A percentile compares a stretch with the other conserved stretches of the same genome.
Conservation (phyloP, 53 echinoderm and acorn worm genomes). For the Holothuria scabra region DNA sequence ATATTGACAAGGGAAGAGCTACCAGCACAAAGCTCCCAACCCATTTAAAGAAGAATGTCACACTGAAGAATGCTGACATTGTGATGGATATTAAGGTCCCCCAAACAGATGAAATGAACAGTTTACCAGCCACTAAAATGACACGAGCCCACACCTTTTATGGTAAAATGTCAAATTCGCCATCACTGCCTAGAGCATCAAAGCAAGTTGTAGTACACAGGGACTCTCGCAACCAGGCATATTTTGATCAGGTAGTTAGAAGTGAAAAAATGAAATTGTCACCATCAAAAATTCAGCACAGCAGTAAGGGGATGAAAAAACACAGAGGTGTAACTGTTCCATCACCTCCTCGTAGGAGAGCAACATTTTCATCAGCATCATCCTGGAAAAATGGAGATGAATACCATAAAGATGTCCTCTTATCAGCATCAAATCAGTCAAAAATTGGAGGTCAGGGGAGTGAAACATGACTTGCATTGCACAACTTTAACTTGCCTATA, state of each 20-base stretch:
- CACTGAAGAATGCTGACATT: slow-evolving; percentile 9
- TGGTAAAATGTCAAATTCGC: slow-evolving; percentile 11
- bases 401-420: not conserved
- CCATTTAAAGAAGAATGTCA: not conserved
- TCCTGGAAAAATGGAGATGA: slow-evolving; percentile 33
- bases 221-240: not conserved
- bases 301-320: not conserved
- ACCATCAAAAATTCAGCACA: not conserved
- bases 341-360: slow-evolving; percentile 17
- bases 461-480: not conserved
- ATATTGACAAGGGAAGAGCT: not conserved
- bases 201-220: too few species aligned
- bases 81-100: not conserved
- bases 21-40: not conserved
- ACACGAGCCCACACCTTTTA: slow-evolving; percentile 39
- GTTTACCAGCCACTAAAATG: slow-evolving; percentile 20
- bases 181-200: too few species aligned
- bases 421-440: not conserved
- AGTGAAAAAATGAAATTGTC: not conserved
- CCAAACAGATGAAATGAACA: slow-evolving; percentile 1
- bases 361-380: slow-evolving; percentile 25
- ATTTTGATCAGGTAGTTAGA: slow-evolving; percentile 11
- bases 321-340: not conserved
- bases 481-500: too few species aligned
- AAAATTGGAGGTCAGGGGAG: not conserved